phyloP scores from a whole-genome alignment of 1,140 invertebrate genomes.

The Sesamia nonagrioides region DNA sequence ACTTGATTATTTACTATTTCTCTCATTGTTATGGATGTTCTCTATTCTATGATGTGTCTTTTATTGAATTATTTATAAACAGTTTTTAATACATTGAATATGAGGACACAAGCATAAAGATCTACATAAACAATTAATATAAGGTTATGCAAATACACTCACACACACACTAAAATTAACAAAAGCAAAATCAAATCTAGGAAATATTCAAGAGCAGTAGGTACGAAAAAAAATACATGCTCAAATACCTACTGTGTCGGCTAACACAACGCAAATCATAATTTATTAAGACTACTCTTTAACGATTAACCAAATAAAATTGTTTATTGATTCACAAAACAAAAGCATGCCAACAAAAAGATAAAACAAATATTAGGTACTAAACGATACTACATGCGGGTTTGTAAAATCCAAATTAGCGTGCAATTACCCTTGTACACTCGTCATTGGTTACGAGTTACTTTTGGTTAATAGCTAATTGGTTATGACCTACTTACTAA shows the following conservation, averaged over 20 bases:
- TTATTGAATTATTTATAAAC: background rate
- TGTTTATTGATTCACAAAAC: background rate
- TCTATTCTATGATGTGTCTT: no score
- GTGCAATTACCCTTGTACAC: background rate
- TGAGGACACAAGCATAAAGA: background rate
- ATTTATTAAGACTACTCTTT: background rate
- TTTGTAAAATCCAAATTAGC: constrained; percentile 38
- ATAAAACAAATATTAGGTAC: background rate
- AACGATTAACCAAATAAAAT: background rate
- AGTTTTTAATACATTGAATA: background rate
- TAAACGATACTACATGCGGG: constrained; percentile 12
- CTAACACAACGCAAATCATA: background rate
- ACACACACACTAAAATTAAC: background rate
- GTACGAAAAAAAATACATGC: background rate
- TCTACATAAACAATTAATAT: background rate
- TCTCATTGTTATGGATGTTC: no score
- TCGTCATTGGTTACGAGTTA: constrained; percentile 9
- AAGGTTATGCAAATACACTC: background rate
- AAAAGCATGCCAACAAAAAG: background rate
- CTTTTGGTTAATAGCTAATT: no score
- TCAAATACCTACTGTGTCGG: background rate
- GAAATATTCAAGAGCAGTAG: background rate
- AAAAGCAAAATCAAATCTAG: background rate
- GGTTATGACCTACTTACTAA: constrained; percentile 36
- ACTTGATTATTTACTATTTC: no score